Base-by-base conservation (phyloP, 1,140 invertebrate genomes). In the Pseudobourletiella spinata region DNA sequence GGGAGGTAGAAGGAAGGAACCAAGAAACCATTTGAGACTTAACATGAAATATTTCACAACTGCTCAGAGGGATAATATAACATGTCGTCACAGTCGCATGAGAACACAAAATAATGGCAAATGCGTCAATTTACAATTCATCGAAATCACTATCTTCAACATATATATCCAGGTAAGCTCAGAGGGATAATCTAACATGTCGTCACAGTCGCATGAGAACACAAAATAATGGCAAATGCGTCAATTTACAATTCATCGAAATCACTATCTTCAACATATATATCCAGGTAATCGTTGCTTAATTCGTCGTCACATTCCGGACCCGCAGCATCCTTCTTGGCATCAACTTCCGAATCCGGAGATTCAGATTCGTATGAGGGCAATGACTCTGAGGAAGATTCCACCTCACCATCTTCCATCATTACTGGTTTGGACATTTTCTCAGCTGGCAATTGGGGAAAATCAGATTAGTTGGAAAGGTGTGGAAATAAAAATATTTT, bases 111-210 rank as follows among this genome's bases (percentile, higher is more conserved):
- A n/a, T n/a, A n/a, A n/a, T n/a, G n/a, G n/a, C n/a, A n/a, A n/a
- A n/a, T n/a, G n/a, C n/a, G n/a, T n/a, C n/a, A n/a, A n/a, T 46
- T 46, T 46, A 46, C 44, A 46, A 46, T 18, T 46, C 44, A 46
- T 18, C 44, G 8, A 46, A 14, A 11, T 46, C 44, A 46, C 22
- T 18, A 8, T n/a, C 32, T 11, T 39, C n/a, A 8, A 39, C 32
- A 39, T 39, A n/a, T 11, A 39, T 39, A n/a, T 39, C 32, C 32
- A 39, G n/a, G 32, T 39, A 39, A n/a, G n/a, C n/a, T n/a, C n/a
- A n/a, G n/a, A n/a, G n/a, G n/a, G n/a, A n/a, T n/a, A n/a, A n/a
- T n/a, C n/a, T n/a, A n/a, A n/a, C n/a, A n/a, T n/a, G n/a, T n/a
- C n/a, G n/a, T n/a, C n/a, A n/a, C n/a, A n/a, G n/a, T n/a, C n/a